These are phyloP conservation scores for Liodrosophila aerea DNA, from an alignment of 2,888 invertebrate genomes.

Conservation along the genomic window DNA sequence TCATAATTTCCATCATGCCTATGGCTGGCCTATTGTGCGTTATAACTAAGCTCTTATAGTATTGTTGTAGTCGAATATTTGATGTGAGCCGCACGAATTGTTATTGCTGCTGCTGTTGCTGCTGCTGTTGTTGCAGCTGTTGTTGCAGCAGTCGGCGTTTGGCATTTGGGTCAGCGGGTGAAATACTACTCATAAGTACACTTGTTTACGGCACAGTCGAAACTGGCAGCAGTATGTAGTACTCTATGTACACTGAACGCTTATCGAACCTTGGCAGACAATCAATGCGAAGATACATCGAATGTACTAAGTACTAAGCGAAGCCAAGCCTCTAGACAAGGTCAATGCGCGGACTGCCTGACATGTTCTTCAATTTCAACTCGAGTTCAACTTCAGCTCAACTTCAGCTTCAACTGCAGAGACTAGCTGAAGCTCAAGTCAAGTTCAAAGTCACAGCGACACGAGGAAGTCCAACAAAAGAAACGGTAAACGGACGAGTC, in stretches of 20 bases:
- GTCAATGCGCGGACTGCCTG: conserved; percentile 22
- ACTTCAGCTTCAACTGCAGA: conserved; percentile 14
- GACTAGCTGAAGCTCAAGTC: conserved; percentile 21
- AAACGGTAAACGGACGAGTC: conserved; percentile 20
- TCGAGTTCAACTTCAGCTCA: background rate
- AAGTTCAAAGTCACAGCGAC: conserved; percentile 4
- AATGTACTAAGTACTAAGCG: background rate
- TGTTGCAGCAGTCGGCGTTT: conserved; percentile 17
- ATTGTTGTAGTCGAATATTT: conserved; percentile 11
- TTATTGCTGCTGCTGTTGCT: conserved; percentile 21
- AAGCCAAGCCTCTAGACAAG: conserved; percentile 18
- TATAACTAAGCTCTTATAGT: conserved; percentile 10
- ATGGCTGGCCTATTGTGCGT: conserved; percentile 33
- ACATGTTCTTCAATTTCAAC: conserved; percentile 14
- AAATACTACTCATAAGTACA: background rate
- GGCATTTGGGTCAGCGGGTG: conserved; percentile 33
- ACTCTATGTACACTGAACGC: background rate
- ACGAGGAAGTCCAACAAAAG: conserved; percentile 29
- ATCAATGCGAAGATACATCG: no score
- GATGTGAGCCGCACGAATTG: conserved; percentile 8
- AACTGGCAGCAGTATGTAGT: background rate
- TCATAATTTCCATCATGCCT: conserved; percentile 29
- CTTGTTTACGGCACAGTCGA: background rate
- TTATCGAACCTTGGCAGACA: no score
- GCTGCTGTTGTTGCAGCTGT: conserved; percentile 18